Evolutionary conservation across 2,888 invertebrate species (phyloP), one percentile per base, ranked within the genome.

Genomic region (Fragum fragum): DNA sequence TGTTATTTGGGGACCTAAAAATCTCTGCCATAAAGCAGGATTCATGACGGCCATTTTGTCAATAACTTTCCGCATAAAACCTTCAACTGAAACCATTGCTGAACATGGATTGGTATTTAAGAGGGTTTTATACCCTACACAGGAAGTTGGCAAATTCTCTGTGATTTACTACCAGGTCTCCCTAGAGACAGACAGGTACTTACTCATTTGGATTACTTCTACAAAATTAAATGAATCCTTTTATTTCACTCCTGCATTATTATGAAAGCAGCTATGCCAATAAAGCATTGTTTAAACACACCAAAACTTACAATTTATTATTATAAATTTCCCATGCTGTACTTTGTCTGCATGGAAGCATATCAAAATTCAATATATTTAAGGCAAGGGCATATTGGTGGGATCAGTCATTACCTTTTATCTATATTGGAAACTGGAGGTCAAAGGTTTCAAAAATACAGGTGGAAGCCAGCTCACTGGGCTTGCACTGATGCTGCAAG

Each of bases 31-130:
- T 57, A 57, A 57, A 57, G 11, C 57, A 57, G 57, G 23, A 57
- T 57, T 57, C 57, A 57, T 57, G 57, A 14, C 28, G 18, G 61
- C 61, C 61, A 61, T 61, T 61, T 26, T 61, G 61, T n/a, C 61
- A 61, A 61, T 61, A 61, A 32, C 61, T 61, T 61, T 32, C 18
- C 23, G 18, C 32, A 61, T 61, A 61, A 61, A 61, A 61, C 61
- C 61, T n/a, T 61, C 61, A 28, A 16, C 32, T 32, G 61, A 61
- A 32, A 61, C 29, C 28, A 61, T 61, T 61, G 61, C 61, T 61
- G 32, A 61, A 61, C 61, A 61, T 61, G 61, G 61, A 61, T 61
- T 32, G 61, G 29, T 61, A 61, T 61, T 61, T 61, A 61, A 61
- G 61, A 61, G 61, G 61, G 61, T 29, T 61, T 61, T 61, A 61